Base-by-base conservation (phyloP, 2,888 invertebrate genomes). In the Thymelicus lineola region DNA sequence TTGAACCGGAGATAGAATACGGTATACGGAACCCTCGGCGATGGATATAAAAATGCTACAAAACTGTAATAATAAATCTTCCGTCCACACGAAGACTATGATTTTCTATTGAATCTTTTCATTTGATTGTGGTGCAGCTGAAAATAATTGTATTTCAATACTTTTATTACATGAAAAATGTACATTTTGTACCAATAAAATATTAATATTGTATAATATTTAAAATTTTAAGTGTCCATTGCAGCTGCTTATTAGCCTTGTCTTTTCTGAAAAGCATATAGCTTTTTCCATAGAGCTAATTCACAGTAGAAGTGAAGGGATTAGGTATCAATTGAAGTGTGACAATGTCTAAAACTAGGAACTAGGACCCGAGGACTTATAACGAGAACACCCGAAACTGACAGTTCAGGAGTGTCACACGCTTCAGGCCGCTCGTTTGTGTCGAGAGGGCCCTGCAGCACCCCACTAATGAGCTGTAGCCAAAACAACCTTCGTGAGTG, bases 1-100 rank as follows among this genome's bases (percentile, higher is more conserved):
- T 61, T 67, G 67, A 60, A 53, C 53, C 60, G 53, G 67, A 42
- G 66, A 67, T 67, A 67, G 67, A 61, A 67, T 28, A 53, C 61
- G 55, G 67, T 55, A 67, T 15, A 53, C 61, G 55, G 61, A 53
- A 17, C 60, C 35, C 61, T 35, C 53, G 14, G 28, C 20, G 60
- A 12, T 28, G 45, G 53, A 42, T 12, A 28, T 42, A 15, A 7
- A 20, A 35, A 53, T 50, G 14, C 14, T 42, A 55, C 15, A 14
- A 64, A 42, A 64, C 48, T 7, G 15, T 50, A 15, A 48, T 17
- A 50, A 17, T 28, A 28, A 3, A 28, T 28, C 28, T 28, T 28
- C 17, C 9, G 17, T 50, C 0, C 17, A 50, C 48, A 17, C 15
- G 48, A 15, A 20, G 53, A 10, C 53, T 48, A 15, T 48, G 0